Evolutionary conservation across 2,113 vertebrate species (phyloP), one percentile per base, ranked within the genome.

Genomic region (Pristiophorus japonicus): DNA sequence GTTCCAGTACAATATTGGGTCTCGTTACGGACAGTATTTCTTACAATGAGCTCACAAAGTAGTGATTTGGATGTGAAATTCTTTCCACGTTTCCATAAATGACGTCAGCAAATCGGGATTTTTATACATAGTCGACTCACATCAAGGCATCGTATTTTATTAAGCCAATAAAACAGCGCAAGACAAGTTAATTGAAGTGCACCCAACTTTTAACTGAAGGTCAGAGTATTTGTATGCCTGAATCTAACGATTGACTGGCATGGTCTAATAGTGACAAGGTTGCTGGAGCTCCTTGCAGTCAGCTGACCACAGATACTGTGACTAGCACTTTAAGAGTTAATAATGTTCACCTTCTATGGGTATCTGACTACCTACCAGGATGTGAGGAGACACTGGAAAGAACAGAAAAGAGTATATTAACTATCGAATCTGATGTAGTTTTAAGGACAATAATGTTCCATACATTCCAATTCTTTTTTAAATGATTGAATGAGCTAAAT

Each of bases 401-500:
- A 47, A 45, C 65, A 27, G 92, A 45, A 47, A 65, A 70, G 93
- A 70, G 66, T 70, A 47, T 70, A 70, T 67, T 94, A 94, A 70
- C 20, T 51, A 45, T 51, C 51, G 51, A 70, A 73, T 65, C 34
- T 38, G 84, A 87, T 87, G 59, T 94, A 45, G 63, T 94, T 70
- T 47, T 51, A 34, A 94, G 66, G 66, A 70, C 65, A 70, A 16
- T 70, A 27, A 42, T 51, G 45, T 94, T 94, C 65, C 93, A 34
- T 94, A 70, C 93, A 94, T 94, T 94, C 93, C 93, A 94, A 42
- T 70, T 70, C 22, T 92, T 94, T 94, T 94, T 47, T n/a, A 38
- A 91, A 63, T n/a, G 8, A 94, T 67, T 66, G 34, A 59, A 63
- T 66, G 65, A 94, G 63, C 20, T 70, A 67, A 47, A 66, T 93